Conservation (phyloP, 2,888 invertebrate genomes). For the Stictocephala bisonia region DNA sequence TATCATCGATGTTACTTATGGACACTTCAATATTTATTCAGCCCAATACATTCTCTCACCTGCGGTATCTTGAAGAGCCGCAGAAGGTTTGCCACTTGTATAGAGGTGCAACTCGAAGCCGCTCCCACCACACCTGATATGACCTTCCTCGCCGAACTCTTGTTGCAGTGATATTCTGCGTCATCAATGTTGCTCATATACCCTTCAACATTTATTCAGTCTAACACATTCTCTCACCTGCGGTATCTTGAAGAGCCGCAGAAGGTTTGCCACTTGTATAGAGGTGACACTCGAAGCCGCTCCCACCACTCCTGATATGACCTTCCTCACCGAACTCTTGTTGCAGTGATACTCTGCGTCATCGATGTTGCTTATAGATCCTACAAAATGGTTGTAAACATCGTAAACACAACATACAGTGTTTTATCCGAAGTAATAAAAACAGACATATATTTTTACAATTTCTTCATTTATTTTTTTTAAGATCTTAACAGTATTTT, state of each 20-base stretch:
- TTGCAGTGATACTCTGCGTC: constrained; percentile 88
- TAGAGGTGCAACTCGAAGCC: constrained; percentile 93
- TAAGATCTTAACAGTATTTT: no score
- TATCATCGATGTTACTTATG: constrained; percentile 92
- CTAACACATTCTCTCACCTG: no score
- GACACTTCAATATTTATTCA: constrained; percentile 91
- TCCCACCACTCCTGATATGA: constrained; percentile 88
- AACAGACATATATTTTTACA: neutral
- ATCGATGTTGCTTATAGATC: constrained; percentile 94
- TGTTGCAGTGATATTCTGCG: constrained; percentile 86
- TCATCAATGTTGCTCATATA: constrained; percentile 96
- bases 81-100: constrained; percentile 93
- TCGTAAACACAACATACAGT: constrained; percentile 60
- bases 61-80: constrained; percentile 93
- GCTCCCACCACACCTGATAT: constrained; percentile 91
- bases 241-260: constrained; percentile 93
- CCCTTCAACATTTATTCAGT: no score
- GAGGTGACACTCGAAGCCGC: constrained; percentile 95
- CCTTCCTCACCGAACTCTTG: constrained; percentile 84
- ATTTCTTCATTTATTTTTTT: no score
- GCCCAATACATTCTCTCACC: no score
- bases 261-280: constrained; percentile 93
- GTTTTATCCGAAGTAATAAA: neutral
- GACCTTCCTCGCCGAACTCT: constrained; percentile 84
- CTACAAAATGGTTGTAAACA: no score